Percentiles rank a stretch among this genome's conserved stretches.
These are phyloP conservation scores for Taxidea taxus DNA, from an alignment of 2,113 vertebrate species.

Conservation along the genomic window DNA sequence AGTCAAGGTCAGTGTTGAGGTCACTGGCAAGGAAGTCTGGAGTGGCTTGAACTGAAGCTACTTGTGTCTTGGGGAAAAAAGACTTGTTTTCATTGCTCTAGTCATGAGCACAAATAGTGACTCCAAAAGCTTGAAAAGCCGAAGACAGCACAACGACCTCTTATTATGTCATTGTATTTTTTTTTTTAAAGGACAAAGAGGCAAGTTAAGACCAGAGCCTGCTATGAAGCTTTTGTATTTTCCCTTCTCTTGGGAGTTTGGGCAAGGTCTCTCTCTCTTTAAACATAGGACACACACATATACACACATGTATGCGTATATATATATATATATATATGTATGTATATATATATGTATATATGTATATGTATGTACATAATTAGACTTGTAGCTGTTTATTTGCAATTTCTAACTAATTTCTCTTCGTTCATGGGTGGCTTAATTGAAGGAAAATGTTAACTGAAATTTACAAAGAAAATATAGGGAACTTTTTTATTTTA, in stretches of 20 bases:
- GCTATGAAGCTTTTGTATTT: conserved; percentile 51
- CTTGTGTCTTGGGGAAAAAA: conserved; percentile 70
- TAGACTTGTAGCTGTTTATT: not conserved
- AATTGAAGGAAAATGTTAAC: not conserved
- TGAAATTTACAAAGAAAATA: not conserved
- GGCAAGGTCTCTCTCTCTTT: not conserved
- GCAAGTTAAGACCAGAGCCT: conserved; percentile 40
- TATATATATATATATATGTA: not conserved
- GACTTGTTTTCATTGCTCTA: conserved; percentile 67
- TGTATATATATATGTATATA: not conserved
- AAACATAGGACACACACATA: not conserved
- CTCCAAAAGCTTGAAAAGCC: conserved; percentile 44
- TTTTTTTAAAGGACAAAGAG: conserved; percentile 55
- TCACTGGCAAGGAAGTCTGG: conserved; percentile 67
- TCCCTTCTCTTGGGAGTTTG: conserved; percentile 24
- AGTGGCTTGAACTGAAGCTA: conserved; percentile 57
- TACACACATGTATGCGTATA: not conserved
- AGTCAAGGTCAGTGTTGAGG: conserved; percentile 64
- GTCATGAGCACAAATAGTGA: conserved; percentile 55
- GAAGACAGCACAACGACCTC: conserved; percentile 59
- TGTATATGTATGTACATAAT: not conserved
- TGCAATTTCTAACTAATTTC: conserved; percentile 20
- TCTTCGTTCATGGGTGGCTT: not conserved
- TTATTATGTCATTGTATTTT: conserved; percentile 47
- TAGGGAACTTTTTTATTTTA: not conserved